Base-by-base conservation (phyloP, 2,113 vertebrate species). In the Rhombomys opimus region DNA sequence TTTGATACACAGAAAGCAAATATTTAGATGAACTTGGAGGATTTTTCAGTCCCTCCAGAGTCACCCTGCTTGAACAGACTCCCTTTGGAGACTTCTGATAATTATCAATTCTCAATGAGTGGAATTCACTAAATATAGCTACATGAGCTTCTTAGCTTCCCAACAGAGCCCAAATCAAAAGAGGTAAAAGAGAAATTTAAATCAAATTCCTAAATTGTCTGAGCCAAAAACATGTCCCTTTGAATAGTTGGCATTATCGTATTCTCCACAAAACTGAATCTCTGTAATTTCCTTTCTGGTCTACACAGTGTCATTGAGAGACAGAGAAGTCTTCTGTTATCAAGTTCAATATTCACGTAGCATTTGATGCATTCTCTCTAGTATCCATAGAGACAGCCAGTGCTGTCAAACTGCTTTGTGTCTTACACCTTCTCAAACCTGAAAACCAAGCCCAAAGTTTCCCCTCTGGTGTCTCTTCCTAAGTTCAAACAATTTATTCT, bases 11-110 rank as follows among this genome's bases (percentile, higher is more conserved):
- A 81, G 65, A 52, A 95, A 96, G 57, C 52, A 89, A 92, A 89
- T 70, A 93, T 92, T 89, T 78, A 90, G 59, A 65, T 81, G 85
- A 95, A 86, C 38, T 65, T 92, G 35, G 41, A 93, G 90, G 93
- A 57, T 73, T 92, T 91, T 84, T 82, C 35, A 50, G 27, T 75
- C 96, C 78, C 85, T 93, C 90, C 82, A 70, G 61, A 92, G 82
- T 88, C 22, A 63, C 46, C 65, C 90, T 88, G 81, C 88, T 30
- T 70, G 73, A 96, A 57, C 67, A 65, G 50, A 92, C 54, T 93
- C 72, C 93, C 88, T 82, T 96, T 94, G 65, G 92, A 93, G 96
- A 96, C 80, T 90, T 94, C 95, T 89, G 90, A 95, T 96, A 96
- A 97, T 97, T 96, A 97, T 75, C 92, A 61, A 84, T 95, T 96